phyloP scores from a whole-genome alignment of 2,797 vertebrate genomes.

The Sorex maritimensis region DNA sequence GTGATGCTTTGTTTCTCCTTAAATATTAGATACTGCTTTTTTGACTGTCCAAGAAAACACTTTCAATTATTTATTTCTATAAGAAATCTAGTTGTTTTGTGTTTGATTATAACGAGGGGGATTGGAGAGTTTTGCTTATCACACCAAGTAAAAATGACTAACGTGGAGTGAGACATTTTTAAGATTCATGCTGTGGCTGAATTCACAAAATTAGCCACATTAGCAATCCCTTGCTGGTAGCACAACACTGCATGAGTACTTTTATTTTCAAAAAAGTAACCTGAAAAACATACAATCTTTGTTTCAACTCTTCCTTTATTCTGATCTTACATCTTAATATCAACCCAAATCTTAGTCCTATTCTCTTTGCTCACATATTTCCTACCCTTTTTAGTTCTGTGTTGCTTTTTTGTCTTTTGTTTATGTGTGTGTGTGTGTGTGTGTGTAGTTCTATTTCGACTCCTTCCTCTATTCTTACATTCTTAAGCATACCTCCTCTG shows the following conservation, averaged over 20 bases:
- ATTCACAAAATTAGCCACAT: neutral
- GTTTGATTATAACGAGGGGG: neutral
- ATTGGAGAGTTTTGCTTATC: neutral
- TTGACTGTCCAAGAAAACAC: neutral
- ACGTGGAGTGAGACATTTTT: neutral
- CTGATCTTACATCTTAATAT: neutral
- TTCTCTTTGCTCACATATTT: neutral
- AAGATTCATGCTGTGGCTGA: neutral
- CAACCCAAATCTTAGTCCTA: neutral
- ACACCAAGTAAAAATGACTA: neutral
- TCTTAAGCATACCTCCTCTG: neutral
- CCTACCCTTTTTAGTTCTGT: neutral
- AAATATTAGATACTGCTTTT: neutral
- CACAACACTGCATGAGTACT: neutral
- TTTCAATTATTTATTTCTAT: neutral
- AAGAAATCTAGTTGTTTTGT: neutral
- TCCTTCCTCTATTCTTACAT: neutral
- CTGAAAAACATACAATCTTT: fast-evolving
- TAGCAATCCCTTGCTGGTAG: neutral
- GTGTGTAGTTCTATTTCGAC: neutral
- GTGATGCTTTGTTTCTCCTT: neutral
- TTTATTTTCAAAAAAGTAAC: neutral
- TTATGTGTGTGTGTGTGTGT: neutral
- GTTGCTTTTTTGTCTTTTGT: neutral
- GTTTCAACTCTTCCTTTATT: neutral